Evolutionary conservation across 2,113 vertebrate genomes (phyloP), one percentile per base, ranked within the genome.

Genomic region (Aegithalos caudatus): DNA sequence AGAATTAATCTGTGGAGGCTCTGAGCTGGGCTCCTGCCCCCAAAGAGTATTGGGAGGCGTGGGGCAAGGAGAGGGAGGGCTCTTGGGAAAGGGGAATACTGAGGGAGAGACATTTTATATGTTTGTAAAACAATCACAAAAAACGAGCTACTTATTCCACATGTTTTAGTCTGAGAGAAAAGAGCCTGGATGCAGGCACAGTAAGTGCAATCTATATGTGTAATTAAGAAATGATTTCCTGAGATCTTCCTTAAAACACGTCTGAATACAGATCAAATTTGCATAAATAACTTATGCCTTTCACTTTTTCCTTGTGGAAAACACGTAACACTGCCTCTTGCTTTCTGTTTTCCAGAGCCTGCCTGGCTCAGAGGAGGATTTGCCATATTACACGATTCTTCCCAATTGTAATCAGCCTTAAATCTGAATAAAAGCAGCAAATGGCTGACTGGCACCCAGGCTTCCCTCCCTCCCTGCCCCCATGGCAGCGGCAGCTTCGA

Each of bases 211-310:
- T 87, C 60, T 92, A 97, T 95, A 92, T 95, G 97, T 96, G 96
- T 97, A 97, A 98, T 98, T 98, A 97, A 97, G 97, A 97, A 97
- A 97, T 97, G 80, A 97, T 98, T 97, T 97, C 96, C 88, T 88
- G 88, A 92, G 97, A 92, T 96, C 95, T 91, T 96, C 97, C 97
- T 96, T 94, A 88, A 67, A 85, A 97, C 67, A 61, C 3, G 74
- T 76, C 96, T 97, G 97, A 97, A 97, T 97, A 94, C 96, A 95
- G 96, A 97, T 93, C 57, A 19, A 97, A 98, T 98, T 97, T 98
- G 96, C 98, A 98, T 97, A 96, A 97, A 97, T 93, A 96, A 95
- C 94, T 94, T 92, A 91, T 23, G 86, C 95, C 83, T 94, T 93
- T 95, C 92, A 97, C 97, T 97, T 97, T 96, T 98, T 96, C 94